These are phyloP conservation scores for Brachylomia viminalis DNA, from an alignment of 2,888 invertebrate species.

Conservation along the genomic window DNA sequence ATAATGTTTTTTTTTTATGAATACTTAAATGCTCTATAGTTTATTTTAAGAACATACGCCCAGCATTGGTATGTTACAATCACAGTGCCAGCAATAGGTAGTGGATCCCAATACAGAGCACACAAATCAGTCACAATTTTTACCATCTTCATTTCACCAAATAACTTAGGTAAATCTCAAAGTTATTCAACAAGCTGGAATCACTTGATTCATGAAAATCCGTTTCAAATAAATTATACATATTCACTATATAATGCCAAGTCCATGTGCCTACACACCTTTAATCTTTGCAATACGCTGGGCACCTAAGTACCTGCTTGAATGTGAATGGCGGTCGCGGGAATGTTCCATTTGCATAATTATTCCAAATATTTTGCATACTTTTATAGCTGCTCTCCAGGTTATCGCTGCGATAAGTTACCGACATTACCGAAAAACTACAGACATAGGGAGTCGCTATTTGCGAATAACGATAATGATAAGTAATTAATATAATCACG, in stretches of 20 bases:
- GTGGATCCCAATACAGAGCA: no score
- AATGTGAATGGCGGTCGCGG: slow-evolving; percentile 75
- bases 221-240: slow-evolving; percentile 38
- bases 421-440: slow-evolving; percentile 66
- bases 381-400: slow-evolving; percentile 74
- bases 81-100: no score
- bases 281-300: slow-evolving; percentile 69
- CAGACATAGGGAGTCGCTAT: slow-evolving; percentile 51
- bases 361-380: slow-evolving; percentile 79
- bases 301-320: slow-evolving; percentile 72
- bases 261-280: slow-evolving; percentile 62
- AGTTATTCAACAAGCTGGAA: slow-evolving; percentile 1
- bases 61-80: no score
- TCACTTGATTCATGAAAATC: slow-evolving; percentile 15
- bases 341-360: slow-evolving; percentile 78
- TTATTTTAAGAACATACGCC: no score
- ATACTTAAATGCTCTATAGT: no score
- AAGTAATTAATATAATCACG: slow-evolving; percentile 36
- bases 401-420: slow-evolving; percentile 69
- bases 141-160: neutral
- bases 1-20: no score
- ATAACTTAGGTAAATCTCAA: neutral
- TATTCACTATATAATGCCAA: slow-evolving; percentile 48
- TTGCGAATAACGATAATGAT: slow-evolving; percentile 31
- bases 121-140: neutral